phyloP scores from a whole-genome alignment of 2,888 invertebrate species.

The Nymphalis urticae region DNA sequence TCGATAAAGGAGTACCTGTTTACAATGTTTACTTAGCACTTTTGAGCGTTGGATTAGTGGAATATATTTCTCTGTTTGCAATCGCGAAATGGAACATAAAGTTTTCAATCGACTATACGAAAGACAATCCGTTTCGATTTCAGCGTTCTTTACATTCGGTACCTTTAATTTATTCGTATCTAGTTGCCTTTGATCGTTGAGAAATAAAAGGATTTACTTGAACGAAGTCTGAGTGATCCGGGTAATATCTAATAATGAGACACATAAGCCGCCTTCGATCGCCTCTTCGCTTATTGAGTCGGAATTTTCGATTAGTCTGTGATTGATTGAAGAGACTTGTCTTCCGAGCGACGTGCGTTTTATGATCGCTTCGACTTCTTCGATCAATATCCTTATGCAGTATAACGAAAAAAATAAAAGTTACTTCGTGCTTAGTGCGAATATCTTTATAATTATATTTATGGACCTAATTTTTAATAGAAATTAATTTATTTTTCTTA shows the following conservation, averaged over 20 bases:
- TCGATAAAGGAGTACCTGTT: slow-evolving; percentile 44
- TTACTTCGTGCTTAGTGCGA: not conserved
- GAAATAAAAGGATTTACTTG: slow-evolving; percentile 62
- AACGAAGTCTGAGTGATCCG: slow-evolving; percentile 54
- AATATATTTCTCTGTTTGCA: slow-evolving; percentile 45
- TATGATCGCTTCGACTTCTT: slow-evolving; percentile 74
- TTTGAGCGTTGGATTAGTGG: slow-evolving; percentile 46
- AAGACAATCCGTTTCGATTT: slow-evolving; percentile 50
- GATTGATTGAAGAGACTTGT: slow-evolving; percentile 78
- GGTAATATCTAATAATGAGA: slow-evolving; percentile 75
- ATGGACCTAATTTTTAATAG: not conserved
- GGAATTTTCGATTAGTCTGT: slow-evolving; percentile 79
- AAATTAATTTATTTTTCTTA: too few species aligned
- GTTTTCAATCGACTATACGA: slow-evolving; percentile 55
- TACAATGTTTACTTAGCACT: slow-evolving; percentile 44
- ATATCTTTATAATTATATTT: too few species aligned
- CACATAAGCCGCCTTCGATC: slow-evolving; percentile 71
- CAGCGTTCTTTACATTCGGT: slow-evolving; percentile 52
- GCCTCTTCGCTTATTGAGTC: slow-evolving; percentile 70
- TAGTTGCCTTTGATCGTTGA: slow-evolving; percentile 52
- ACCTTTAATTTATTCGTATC: slow-evolving; percentile 60
- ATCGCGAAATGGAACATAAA: slow-evolving; percentile 50
- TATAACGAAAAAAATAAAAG: slow-evolving; percentile 47
- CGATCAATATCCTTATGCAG: slow-evolving; percentile 48
- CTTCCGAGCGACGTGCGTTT: slow-evolving; percentile 69